phyloP scores from a whole-genome alignment of 2,888 invertebrate species.

The Timema cristinae region DNA sequence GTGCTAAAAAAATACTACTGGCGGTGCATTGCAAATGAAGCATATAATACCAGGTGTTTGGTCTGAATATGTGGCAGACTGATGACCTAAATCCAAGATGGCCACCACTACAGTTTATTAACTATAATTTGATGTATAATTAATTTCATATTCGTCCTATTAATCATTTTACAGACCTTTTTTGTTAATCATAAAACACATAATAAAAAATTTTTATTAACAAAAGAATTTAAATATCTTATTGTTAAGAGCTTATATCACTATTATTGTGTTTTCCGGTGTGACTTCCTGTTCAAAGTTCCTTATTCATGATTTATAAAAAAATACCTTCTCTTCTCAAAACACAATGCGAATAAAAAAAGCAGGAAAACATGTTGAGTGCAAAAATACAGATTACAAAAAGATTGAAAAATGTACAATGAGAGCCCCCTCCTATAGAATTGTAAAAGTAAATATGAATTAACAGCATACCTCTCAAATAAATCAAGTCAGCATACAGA shows the following conservation, averaged over 20 bases:
- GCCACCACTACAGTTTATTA: not conserved
- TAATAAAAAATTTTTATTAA: not conserved
- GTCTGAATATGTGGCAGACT: not conserved
- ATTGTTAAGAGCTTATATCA: no score
- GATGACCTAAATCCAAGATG: not conserved
- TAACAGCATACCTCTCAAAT: slow-evolving; percentile 1
- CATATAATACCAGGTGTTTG: slow-evolving; percentile 8
- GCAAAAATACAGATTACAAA: not conserved
- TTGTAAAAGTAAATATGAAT: not conserved
- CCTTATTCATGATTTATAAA: not conserved
- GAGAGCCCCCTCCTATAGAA: not conserved
- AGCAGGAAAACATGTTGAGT: not conserved
- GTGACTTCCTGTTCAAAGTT: not conserved
- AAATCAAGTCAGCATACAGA: not conserved
- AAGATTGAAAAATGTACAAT: not conserved
- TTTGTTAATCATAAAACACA: not conserved
- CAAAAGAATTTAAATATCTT: no score
- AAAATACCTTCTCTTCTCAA: no score
- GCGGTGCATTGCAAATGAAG: not conserved
- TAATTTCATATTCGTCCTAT: not conserved
- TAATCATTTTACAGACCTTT: not conserved
- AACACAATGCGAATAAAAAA: not conserved
- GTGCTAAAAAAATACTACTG: not conserved
- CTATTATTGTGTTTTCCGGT: not conserved
- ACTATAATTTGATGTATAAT: not conserved